These are phyloP conservation scores for Telmatherina bonti DNA, from an alignment of 2,797 vertebrate species.

Conservation along the genomic window DNA sequence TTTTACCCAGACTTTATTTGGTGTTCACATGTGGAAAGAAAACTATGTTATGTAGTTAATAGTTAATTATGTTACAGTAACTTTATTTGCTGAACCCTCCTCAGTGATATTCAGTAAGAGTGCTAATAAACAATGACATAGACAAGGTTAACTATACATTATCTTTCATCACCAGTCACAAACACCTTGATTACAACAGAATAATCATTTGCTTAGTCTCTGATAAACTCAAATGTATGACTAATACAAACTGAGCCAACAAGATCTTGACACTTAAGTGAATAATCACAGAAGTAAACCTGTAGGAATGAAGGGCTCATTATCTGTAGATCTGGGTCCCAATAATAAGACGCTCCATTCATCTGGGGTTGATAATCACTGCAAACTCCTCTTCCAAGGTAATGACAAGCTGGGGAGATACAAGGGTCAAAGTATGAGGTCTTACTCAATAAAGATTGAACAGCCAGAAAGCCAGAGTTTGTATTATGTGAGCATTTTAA, in stretches of 20 bases:
- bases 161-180: not conserved
- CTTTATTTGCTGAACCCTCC: not conserved
- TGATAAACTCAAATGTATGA: not conserved
- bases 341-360: constrained; percentile 39
- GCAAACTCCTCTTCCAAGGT: constrained; percentile 49
- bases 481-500: not conserved
- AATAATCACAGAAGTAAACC: constrained; percentile 40
- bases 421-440: constrained; percentile 55
- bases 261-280: constrained; percentile 8
- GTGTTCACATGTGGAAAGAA: constrained; percentile 13
- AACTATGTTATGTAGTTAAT: not conserved
- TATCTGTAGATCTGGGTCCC: constrained; percentile 50
- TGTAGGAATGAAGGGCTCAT: constrained; percentile 26
- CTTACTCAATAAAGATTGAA: constrained; percentile 19
- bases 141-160: not conserved
- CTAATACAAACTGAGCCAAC: constrained; percentile 1
- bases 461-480: not conserved
- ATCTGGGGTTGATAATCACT: constrained; percentile 56
- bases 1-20: constrained; percentile 40
- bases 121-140: not conserved
- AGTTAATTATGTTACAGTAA: not conserved
- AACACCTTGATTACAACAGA: constrained; percentile 7
- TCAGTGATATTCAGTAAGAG: not conserved
- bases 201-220: not conserved
- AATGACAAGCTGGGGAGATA: constrained; percentile 28